Evolutionary conservation across 2,797 vertebrate genomes (phyloP), one percentile per base, ranked within the genome.

Genomic region (Poeciliopsis presidionis): DNA sequence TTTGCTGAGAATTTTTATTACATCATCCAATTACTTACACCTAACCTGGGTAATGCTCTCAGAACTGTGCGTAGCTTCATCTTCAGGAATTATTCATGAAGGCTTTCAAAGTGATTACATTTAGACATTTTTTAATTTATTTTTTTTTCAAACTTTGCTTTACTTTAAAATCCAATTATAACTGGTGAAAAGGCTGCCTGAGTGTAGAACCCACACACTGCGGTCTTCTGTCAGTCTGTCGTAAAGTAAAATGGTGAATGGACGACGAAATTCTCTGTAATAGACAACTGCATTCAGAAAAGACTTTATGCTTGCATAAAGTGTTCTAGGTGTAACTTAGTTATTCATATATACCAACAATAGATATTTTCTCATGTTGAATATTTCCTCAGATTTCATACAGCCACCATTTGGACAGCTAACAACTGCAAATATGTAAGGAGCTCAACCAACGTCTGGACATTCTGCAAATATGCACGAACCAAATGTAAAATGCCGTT

Each of bases 11-110:
- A 76, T 72, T 59, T 33, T 25, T 22, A 43, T 69, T 69, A 83
- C 61, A n/a, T 1, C 72, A 78, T 77, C 51, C 6, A 33, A 49
- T 84, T 71, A 76, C 51, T n/a, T 36, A 63, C 30, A 78, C 12
- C 53, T 49, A 55, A 74, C 51, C 49, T 41, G 22, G 28, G 43
- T 63, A 12, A 22, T 33, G 7, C 67, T 47, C 22, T 57, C n/a
- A 30, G 51, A 36, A 25, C n/a, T 25, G 25, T 51, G 46, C 1
- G 72, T 4, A 45, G 70, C 65, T 71, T 72, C 16, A 81, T 16
- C 70, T 69, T 49, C 16, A 45, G 59, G 25, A 77, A 43, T 55
- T 45, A 39, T 61, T 78, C 46, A 30, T 30, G 25, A 65, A 65
- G 30, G 16, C 49, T 71, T 63, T 53, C 20, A 39, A 70, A 61